These are phyloP conservation scores for Craseonycteris thonglongyai DNA, from an alignment of 2,113 vertebrate species.

Conservation along the genomic window DNA sequence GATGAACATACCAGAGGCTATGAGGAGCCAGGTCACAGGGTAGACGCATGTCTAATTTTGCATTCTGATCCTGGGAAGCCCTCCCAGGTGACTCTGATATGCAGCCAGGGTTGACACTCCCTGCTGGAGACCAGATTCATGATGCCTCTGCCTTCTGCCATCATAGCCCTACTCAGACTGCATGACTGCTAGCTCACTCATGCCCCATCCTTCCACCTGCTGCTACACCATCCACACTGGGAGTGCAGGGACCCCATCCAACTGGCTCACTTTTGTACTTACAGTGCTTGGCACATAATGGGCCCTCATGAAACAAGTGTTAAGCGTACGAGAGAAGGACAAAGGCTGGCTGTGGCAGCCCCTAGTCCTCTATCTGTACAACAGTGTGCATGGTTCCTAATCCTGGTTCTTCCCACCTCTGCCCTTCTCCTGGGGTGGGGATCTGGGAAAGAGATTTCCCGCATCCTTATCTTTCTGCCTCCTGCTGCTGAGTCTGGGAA, in stretches of 20 bases:
- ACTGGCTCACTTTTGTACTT: background rate
- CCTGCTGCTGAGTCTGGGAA: background rate
- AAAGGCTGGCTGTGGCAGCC: accelerated
- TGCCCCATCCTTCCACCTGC: background rate
- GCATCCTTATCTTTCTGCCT: background rate
- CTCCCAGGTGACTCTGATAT: background rate
- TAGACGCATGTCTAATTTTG: accelerated
- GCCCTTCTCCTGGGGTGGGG: background rate
- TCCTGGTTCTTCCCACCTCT: background rate
- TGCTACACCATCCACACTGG: accelerated
- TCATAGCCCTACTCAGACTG: background rate
- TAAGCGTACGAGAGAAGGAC: accelerated
- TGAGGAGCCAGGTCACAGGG: background rate
- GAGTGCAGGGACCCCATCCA: background rate
- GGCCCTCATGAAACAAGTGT: background rate
- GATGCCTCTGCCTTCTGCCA: background rate
- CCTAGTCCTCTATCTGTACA: background rate
- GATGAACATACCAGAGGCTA: background rate
- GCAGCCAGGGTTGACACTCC: background rate
- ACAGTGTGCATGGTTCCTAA: no score
- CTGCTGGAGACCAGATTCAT: accelerated
- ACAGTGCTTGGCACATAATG: background rate
- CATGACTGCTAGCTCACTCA: accelerated
- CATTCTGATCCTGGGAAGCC: background rate
- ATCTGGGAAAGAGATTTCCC: background rate